These are phyloP conservation scores for Minunthozetes semirufus DNA, from an alignment of 2,888 invertebrate species.

Conservation along the genomic window DNA sequence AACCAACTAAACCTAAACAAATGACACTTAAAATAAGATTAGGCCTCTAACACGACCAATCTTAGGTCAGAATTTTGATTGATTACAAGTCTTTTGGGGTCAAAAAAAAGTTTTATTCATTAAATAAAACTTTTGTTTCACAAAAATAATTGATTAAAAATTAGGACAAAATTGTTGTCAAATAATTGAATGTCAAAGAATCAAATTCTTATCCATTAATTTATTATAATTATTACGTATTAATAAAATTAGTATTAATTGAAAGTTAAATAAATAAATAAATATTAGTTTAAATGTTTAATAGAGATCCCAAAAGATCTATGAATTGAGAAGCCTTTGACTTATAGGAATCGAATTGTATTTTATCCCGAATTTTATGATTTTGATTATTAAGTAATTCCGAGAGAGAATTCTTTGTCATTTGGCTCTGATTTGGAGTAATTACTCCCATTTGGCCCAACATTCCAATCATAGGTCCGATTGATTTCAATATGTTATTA, in stretches of 20 bases:
- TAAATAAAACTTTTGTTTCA: too few relatives aligned
- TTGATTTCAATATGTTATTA: background rate
- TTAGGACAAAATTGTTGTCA: background rate
- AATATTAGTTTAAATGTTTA: constrained; percentile 19
- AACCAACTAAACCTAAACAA: background rate
- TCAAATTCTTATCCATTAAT: too few relatives aligned
- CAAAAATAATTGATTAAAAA: too few relatives aligned
- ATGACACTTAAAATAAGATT: constrained; percentile 12
- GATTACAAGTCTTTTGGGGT: too few relatives aligned
- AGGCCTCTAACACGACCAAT: constrained; percentile 8
- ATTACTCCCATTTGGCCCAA: background rate
- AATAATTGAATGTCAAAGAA: background rate
- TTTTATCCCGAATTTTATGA: background rate
- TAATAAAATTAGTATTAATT: background rate
- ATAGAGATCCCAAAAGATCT: constrained; percentile 1
- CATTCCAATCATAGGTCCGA: constrained; percentile 17
- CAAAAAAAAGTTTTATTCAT: background rate
- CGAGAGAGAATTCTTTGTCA: background rate
- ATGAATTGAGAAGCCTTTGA: background rate
- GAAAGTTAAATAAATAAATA: background rate
- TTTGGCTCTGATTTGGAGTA: background rate
- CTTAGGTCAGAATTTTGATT: too few relatives aligned
- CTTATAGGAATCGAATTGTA: constrained; percentile 14
- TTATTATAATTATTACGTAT: background rate
- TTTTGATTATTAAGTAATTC: constrained; percentile 8